Conservation (phyloP, 2,113 vertebrate genomes). For the Steatornis caripensis region DNA sequence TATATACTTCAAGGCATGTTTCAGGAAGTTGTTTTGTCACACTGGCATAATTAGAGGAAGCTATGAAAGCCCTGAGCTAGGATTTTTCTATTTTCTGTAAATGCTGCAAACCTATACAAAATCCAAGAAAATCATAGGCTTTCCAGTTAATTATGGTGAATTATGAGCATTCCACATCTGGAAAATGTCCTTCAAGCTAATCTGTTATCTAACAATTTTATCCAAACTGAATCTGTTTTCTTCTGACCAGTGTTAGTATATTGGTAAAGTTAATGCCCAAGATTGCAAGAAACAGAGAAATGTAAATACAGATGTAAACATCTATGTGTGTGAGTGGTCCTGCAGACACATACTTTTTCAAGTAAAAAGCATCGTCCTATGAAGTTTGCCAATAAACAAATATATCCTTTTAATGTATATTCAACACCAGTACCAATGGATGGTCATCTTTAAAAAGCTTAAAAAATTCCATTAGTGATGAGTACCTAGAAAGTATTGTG, state of each 20-base stretch:
- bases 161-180: neutral
- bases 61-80: neutral
- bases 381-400: neutral
- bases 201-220: neutral
- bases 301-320: neutral
- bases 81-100: neutral
- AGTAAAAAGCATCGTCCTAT: neutral
- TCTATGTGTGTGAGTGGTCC: neutral
- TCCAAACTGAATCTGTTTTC: neutral
- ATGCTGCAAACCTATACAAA: constrained; percentile 18
- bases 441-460: neutral
- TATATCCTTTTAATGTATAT: neutral
- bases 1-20: constrained; percentile 16
- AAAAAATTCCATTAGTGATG: neutral
- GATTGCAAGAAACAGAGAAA: neutral
- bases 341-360: neutral
- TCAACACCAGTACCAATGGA: neutral
- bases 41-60: constrained; percentile 43
- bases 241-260: neutral
- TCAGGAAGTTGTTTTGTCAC: constrained; percentile 32
- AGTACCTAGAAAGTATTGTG: neutral
- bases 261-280: neutral
- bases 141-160: neutral
- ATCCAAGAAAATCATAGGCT: constrained; percentile 19
- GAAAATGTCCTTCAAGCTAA: neutral